Conservation (phyloP, 2,797 vertebrate genomes). For the Staurois parvus region DNA sequence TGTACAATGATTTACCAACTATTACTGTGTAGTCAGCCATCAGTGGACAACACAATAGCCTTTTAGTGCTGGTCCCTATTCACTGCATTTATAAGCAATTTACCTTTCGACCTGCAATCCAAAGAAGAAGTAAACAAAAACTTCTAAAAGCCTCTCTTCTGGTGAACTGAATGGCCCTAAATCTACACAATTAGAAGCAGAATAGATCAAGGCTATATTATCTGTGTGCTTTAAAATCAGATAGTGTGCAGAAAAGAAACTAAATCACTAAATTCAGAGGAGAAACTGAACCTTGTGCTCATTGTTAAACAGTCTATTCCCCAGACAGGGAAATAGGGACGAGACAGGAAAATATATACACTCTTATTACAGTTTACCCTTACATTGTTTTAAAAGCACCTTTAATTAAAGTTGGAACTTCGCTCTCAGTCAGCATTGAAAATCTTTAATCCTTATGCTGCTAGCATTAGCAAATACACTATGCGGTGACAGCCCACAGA, state of each 20-base stretch:
- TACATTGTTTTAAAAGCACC: too few species aligned
- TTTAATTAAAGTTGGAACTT: too few species aligned
- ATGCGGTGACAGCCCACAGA: too few species aligned
- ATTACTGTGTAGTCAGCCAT: neutral
- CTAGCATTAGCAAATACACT: too few species aligned
- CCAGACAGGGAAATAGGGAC: neutral
- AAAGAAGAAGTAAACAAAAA: slow-evolving; percentile 23
- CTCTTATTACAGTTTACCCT: neutral
- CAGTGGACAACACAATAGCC: slow-evolving; percentile 2
- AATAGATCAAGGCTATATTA: slow-evolving; percentile 50
- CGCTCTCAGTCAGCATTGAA: too few species aligned
- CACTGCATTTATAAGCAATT: slow-evolving; percentile 24
- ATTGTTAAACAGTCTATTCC: slow-evolving; percentile 5
- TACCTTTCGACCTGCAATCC: slow-evolving; percentile 35
- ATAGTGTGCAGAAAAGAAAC: slow-evolving; percentile 20
- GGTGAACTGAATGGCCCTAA: slow-evolving; percentile 27
- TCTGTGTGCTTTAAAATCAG: slow-evolving; percentile 5
- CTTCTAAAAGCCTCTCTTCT: slow-evolving; percentile 29
- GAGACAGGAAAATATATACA: neutral
- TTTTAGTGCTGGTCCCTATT: slow-evolving; percentile 7
- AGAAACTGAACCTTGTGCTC: slow-evolving; percentile 12
- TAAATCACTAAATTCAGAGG: neutral
- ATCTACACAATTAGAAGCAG: slow-evolving; percentile 29
- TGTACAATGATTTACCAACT: neutral
- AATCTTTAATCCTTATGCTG: too few species aligned